A percentile compares a stretch with the other conserved stretches of the same genome.
Evolutionary conservation across 2,797 vertebrate species (phyloP).

Genomic region (Cuculus canorus): DNA sequence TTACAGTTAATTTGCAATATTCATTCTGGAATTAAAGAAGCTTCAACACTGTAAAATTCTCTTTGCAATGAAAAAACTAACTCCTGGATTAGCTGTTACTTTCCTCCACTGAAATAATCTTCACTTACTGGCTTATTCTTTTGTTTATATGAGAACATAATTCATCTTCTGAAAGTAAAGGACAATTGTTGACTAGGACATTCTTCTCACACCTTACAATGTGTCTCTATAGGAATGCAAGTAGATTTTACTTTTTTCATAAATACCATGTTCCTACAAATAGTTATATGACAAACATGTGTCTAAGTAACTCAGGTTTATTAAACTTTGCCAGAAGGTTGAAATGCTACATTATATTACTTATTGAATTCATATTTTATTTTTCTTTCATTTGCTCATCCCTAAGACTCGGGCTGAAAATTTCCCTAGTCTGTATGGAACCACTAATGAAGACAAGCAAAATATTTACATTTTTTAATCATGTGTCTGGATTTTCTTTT

Average conservation of each 20-base stretch:
- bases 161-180: conserved; percentile 11
- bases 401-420: background rate
- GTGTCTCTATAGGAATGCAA: background rate
- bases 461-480: background rate
- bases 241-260: background rate
- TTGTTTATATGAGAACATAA: background rate
- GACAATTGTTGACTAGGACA: background rate
- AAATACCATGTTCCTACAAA: background rate
- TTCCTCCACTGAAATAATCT: conserved; percentile 1
- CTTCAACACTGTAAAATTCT: background rate
- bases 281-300: background rate
- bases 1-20: background rate
- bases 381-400: background rate
- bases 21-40: background rate
- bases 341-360: background rate
- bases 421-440: background rate
- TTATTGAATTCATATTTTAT: background rate
- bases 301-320: background rate
- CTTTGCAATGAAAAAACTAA: background rate
- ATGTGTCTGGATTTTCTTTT: background rate
- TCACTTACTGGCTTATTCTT: background rate
- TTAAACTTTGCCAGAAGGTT: background rate
- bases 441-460: background rate
- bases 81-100: background rate
- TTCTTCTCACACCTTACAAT: conserved; percentile 27